Evolutionary conservation across 2,113 vertebrate genomes (phyloP).

Genomic region (Okapia johnstoni): DNA sequence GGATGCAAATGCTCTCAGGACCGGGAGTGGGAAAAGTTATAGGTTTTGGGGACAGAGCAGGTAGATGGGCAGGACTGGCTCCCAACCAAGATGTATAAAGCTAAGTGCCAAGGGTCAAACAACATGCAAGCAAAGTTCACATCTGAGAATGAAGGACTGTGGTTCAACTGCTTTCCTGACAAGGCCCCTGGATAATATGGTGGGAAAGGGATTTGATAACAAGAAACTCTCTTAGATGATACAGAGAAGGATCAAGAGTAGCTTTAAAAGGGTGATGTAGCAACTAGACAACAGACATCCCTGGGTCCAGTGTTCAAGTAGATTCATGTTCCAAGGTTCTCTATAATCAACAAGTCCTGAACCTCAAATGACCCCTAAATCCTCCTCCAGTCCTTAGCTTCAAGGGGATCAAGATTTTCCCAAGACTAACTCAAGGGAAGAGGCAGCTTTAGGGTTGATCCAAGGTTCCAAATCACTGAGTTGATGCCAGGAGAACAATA

Average conservation of each 20-base stretch:
- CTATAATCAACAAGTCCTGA: neutral
- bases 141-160: neutral
- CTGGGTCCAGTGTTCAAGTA: neutral
- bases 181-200: neutral
- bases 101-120: neutral
- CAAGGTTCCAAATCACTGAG: neutral
- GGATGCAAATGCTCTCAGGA: neutral
- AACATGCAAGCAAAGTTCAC: neutral
- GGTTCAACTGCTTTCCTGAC: neutral
- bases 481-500: neutral
- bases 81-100: neutral
- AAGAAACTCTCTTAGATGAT: neutral
- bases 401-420: neutral
- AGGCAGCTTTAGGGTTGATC: neutral
- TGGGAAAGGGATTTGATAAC: neutral
- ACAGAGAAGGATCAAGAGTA: neutral
- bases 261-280: neutral
- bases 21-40: neutral
- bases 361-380: neutral
- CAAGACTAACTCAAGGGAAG: neutral
- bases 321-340: neutral
- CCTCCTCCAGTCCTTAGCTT: neutral
- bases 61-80: neutral
- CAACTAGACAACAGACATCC: neutral
- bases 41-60: neutral